Percentiles rank a stretch among this genome's conserved stretches.
Evolutionary conservation across 2,797 vertebrate species (phyloP).

Genomic region (Tragopan temminckii): DNA sequence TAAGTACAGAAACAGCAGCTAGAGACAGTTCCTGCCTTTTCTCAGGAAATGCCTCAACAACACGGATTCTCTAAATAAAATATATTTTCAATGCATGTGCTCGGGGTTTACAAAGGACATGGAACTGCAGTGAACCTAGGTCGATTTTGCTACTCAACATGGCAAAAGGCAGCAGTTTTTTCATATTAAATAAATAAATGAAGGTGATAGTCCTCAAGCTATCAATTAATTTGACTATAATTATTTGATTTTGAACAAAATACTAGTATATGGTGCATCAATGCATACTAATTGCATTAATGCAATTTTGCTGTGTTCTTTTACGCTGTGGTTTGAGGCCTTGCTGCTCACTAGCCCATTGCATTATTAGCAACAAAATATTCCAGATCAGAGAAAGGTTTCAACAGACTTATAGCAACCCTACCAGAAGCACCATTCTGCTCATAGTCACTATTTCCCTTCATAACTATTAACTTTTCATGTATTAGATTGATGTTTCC

Average conservation of each 20-base stretch:
- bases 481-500: background rate
- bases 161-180: background rate
- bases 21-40: slow-evolving; percentile 38
- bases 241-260: background rate
- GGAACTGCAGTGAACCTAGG: background rate
- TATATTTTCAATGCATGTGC: background rate
- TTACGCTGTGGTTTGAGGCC: background rate
- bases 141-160: background rate
- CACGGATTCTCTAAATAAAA: background rate
- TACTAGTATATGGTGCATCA: background rate
- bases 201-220: background rate
- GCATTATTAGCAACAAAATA: background rate
- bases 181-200: background rate
- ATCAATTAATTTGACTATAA: background rate
- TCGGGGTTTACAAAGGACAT: background rate
- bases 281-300: background rate
- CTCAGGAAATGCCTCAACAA: background rate
- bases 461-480: background rate
- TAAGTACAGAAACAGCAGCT: slow-evolving; percentile 8
- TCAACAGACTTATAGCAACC: background rate
- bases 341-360: background rate
- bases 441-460: background rate
- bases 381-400: background rate
- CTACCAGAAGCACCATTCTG: background rate
- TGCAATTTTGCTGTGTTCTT: background rate